These are phyloP conservation scores for Mormoops blainvillei DNA, from an alignment of 2,113 vertebrate species.

Conservation along the genomic window DNA sequence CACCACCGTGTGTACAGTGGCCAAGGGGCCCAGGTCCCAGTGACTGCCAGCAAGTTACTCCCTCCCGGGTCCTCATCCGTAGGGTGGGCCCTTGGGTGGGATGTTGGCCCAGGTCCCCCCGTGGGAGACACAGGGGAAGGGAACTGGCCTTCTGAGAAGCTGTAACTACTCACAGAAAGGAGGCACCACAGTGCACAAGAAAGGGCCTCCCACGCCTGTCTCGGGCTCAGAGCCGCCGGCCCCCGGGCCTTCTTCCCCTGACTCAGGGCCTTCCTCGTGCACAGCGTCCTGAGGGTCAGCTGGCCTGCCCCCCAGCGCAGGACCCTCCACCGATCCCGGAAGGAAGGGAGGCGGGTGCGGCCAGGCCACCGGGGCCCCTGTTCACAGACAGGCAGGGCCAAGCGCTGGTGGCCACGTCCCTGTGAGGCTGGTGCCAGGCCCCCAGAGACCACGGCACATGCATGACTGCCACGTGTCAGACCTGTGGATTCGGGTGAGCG, in stretches of 20 bases:
- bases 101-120: rapidly evolving
- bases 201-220: not conserved
- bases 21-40: rapidly evolving
- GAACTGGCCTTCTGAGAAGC: rapidly evolving
- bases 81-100: not conserved
- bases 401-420: rapidly evolving
- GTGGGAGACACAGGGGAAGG: rapidly evolving
- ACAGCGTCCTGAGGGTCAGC: no score
- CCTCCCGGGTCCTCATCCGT: no score
- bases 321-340: not conserved
- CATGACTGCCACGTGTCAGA: no score
- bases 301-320: rapidly evolving
- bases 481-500: not conserved
- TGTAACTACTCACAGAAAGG: rapidly evolving
- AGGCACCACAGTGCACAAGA: rapidly evolving
- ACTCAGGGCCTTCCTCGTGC: not conserved
- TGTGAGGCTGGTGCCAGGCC: rapidly evolving
- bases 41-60: not conserved
- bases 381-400: no score
- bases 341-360: not conserved
- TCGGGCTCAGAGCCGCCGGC: rapidly evolving
- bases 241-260: rapidly evolving
- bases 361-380: not conserved
- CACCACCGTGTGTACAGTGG: rapidly evolving
- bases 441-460: no score